Conservation (phyloP, 2,113 vertebrate genomes). For the Phoenicopterus ruber region DNA sequence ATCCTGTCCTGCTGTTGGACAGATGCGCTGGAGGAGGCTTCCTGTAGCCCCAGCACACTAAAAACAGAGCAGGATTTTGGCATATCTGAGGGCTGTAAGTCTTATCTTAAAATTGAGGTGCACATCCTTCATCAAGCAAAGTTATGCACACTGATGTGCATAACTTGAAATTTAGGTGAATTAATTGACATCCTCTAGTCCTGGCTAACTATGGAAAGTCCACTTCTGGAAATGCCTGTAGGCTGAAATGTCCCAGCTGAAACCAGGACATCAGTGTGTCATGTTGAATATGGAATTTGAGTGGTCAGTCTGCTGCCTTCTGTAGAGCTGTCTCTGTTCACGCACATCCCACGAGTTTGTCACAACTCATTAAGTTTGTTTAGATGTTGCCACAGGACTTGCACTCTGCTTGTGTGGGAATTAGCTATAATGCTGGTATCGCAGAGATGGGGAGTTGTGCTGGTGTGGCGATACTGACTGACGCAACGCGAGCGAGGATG, state of each 20-base stretch:
- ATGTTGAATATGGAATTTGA: not conserved
- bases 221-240: not conserved
- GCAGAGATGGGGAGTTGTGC: not conserved
- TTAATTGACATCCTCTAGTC: not conserved
- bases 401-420: not conserved
- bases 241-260: no score
- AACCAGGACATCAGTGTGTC: not conserved
- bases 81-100: not conserved
- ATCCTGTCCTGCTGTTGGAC: slow-evolving; percentile 1
- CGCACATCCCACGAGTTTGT: not conserved
- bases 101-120: not conserved
- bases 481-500: not conserved
- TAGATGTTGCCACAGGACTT: not conserved
- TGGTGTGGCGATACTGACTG: slow-evolving; percentile 33
- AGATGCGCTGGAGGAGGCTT: not conserved
- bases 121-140: rapidly evolving
- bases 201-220: not conserved
- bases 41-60: not conserved
- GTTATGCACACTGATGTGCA: not conserved
- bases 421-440: not conserved
- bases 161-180: not conserved
- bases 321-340: not conserved
- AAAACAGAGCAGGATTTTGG: not conserved
- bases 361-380: not conserved
- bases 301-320: not conserved